Conservation (phyloP, 2,888 invertebrate species). For the Eupithecia abbreviata region DNA sequence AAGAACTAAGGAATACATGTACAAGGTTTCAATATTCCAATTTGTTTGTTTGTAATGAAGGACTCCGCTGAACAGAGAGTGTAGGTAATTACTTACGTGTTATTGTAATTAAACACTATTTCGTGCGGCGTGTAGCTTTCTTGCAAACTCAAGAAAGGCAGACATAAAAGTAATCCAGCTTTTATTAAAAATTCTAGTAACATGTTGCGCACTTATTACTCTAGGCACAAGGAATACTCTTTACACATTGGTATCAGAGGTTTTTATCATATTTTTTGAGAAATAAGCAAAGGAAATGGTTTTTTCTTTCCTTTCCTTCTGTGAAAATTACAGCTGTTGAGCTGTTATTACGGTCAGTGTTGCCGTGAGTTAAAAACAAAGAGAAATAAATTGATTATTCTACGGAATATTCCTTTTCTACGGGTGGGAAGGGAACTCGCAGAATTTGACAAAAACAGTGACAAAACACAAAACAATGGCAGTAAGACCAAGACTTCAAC, state of each 20-base stretch:
- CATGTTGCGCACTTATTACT: conserved; percentile 48
- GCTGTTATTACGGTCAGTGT: too few species aligned
- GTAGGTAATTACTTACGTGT: conserved; percentile 67
- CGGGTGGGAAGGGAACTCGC: too few species aligned
- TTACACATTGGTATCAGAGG: conserved; percentile 1
- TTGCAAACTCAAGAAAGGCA: conserved; percentile 53
- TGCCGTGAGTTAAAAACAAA: too few species aligned
- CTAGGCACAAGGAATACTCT: background rate
- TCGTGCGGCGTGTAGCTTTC: conserved; percentile 55
- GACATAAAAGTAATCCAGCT: conserved; percentile 51
- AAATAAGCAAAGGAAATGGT: background rate
- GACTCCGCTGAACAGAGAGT: background rate
- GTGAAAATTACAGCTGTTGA: background rate
- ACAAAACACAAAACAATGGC: too few species aligned
- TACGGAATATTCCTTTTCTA: too few species aligned
- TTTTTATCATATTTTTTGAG: background rate
- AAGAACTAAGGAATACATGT: background rate
- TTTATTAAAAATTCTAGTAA: conserved; percentile 48
- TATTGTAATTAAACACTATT: conserved; percentile 75
- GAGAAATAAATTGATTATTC: too few species aligned
- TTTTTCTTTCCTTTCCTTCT: background rate
- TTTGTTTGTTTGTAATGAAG: background rate
- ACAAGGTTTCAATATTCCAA: background rate
- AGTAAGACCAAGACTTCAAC: too few species aligned
- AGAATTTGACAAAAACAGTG: too few species aligned